These are phyloP conservation scores for Drosophila insularis DNA, from an alignment of 1,140 invertebrate genomes.

Conservation along the genomic window DNA sequence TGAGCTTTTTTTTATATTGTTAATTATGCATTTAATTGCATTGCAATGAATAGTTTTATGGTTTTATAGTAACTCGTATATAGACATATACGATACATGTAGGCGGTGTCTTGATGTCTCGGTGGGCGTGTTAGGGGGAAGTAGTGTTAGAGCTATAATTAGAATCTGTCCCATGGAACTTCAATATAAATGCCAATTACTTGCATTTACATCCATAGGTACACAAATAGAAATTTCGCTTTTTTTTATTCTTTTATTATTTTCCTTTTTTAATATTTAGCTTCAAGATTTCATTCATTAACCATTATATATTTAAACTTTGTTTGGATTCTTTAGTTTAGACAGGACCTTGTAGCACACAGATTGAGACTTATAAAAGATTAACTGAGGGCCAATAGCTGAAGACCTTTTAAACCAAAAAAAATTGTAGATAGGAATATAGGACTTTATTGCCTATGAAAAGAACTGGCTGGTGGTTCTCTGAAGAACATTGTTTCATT, in stretches of 20 bases:
- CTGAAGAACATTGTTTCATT: background rate
- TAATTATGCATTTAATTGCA: conserved; percentile 51
- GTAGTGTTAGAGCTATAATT: conserved; percentile 17
- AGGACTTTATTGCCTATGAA: background rate
- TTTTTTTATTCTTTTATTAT: background rate
- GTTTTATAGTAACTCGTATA: conserved; percentile 32
- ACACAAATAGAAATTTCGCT: background rate
- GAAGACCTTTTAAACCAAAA: too few relatives aligned
- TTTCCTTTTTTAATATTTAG: background rate
- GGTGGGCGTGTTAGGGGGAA: conserved; percentile 49
- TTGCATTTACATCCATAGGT: too few relatives aligned
- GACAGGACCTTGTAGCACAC: background rate
- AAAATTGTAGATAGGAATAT: too few relatives aligned
- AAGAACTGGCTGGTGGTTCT: background rate
- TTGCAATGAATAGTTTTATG: conserved; percentile 17
- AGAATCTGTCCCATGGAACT: background rate
- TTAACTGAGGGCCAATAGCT: too few relatives aligned
- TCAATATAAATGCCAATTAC: background rate
- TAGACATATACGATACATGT: conserved; percentile 26
- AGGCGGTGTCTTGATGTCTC: conserved; percentile 31
- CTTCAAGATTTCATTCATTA: background rate
- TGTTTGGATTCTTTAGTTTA: background rate
- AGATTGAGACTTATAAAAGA: too few relatives aligned
- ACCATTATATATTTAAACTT: too few relatives aligned
- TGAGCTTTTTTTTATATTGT: conserved; percentile 11